phyloP scores from a whole-genome alignment of 1,140 invertebrate genomes.

The Brachionus rotundiformis region DNA sequence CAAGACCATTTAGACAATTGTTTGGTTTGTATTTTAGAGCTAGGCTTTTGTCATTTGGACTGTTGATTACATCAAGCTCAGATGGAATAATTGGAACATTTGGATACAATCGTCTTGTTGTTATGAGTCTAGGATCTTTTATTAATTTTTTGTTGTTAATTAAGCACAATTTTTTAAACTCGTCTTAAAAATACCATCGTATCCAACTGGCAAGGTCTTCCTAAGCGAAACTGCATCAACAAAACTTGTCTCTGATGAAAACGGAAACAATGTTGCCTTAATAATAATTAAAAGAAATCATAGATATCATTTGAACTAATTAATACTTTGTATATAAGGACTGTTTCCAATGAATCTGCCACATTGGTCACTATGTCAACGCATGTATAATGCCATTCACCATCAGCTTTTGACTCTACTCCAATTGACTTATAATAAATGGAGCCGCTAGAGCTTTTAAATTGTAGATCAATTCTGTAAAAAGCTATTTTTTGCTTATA shows the following conservation, averaged over 20 bases:
- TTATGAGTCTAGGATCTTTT: conserved; percentile 10
- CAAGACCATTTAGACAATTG: background rate
- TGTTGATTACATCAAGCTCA: background rate
- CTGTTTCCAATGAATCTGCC: background rate
- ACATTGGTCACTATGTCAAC: conserved; percentile 11
- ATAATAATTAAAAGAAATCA: background rate
- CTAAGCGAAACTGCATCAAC: conserved; percentile 21
- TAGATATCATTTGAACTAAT: background rate
- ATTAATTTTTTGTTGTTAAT: background rate
- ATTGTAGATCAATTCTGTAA: background rate
- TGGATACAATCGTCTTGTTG: conserved; percentile 36
- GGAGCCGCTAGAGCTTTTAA: background rate
- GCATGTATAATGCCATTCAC: conserved; percentile 46
- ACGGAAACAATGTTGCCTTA: background rate
- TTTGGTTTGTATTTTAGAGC: conserved; percentile 25
- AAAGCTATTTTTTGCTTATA: conserved; percentile 9
- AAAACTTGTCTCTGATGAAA: background rate
- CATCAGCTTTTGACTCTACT: background rate
- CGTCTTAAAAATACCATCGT: too few species aligned
- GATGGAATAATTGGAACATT: background rate
- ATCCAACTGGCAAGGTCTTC: background rate
- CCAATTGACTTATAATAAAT: background rate
- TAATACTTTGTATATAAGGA: background rate
- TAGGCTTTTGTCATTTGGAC: background rate
- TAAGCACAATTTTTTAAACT: too few species aligned